Base-by-base conservation (phyloP, 2,113 vertebrate species). In the Riparia riparia region DNA sequence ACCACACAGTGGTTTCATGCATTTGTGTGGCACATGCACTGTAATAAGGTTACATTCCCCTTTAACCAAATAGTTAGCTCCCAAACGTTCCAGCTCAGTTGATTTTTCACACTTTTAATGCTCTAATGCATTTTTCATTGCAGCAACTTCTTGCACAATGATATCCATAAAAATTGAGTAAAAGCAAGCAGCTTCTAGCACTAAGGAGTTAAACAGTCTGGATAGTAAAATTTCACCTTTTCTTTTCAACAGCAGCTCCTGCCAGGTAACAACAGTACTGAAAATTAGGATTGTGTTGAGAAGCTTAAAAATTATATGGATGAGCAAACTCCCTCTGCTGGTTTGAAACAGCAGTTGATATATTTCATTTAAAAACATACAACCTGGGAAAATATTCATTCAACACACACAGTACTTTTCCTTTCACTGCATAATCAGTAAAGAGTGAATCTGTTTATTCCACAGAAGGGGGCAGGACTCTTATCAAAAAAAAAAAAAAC, bases 271-370 rank as follows among this genome's bases (percentile, higher is more conserved):
- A 86, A 68, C 14, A 19, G 14, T 21, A 39, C 34, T 61, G 64
- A 66, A 80, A 84, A 42, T 72, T 14, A 20, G 7, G 13, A 72
- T 86, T 82, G 14, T 66, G 26, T 47, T 76, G 54, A 58, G 22
- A 79, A 87, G 54, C 79, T 47, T 63, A 69, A 84, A 58, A 82
- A 71, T 5, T 34, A 60, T 51, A 60, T 86, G 53, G 44, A 60
- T 45, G 72, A 89, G 31, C 86, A 94, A 95, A 96, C 96, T 96
- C 96, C 96, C 94, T 95, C 95, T 96, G 86, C 86, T 96, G 95
- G 95, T 84, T 93, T 89, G 73, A 89, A 89, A 51, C 12, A 68
- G 77, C n/a, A 82, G 61, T 50, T 76, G 70, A 34, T 66, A 26
- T 5, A 42, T 64, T 79, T 92, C 13, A 31, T 56, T 82, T 70